A percentile compares a stretch with the other conserved stretches of the same genome.
These are phyloP conservation scores for Prionailurus viverrinus DNA, from an alignment of 2,113 vertebrate genomes.

Conservation along the genomic window DNA sequence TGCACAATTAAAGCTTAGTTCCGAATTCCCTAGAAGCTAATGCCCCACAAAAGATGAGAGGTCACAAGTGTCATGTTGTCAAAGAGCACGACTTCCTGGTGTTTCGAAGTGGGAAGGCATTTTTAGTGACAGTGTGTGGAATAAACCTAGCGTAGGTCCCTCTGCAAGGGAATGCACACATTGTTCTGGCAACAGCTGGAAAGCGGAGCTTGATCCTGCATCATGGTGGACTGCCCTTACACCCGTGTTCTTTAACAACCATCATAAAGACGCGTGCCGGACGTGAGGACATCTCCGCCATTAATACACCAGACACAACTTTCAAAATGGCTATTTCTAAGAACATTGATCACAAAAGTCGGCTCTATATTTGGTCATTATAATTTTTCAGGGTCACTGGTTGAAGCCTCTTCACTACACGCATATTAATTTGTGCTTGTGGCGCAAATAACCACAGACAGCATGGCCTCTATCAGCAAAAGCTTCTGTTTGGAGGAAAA, in stretches of 20 bases:
- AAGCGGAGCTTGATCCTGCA: accelerated
- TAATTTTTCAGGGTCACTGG: neutral
- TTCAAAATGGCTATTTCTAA: neutral
- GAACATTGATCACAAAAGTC: neutral
- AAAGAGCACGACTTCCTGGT: neutral
- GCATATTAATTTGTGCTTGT: neutral
- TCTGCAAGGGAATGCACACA: neutral
- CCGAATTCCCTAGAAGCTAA: neutral
- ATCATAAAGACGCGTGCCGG: too few species aligned
- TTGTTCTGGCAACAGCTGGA: accelerated
- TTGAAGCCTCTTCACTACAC: accelerated
- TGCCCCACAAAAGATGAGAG: neutral
- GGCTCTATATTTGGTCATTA: neutral
- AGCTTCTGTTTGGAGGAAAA: neutral
- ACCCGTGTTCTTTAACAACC: neutral
- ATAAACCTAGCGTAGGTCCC: neutral
- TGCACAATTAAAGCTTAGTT: neutral
- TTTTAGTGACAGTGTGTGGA: neutral
- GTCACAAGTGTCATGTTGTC: neutral
- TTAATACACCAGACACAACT: neutral
- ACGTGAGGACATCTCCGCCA: neutral
- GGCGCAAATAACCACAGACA: neutral
- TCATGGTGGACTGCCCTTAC: neutral
- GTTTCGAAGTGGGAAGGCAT: neutral
- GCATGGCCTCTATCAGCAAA: neutral